These are phyloP conservation scores for Pedetes capensis DNA, from an alignment of 2,113 vertebrate species.

Conservation along the genomic window DNA sequence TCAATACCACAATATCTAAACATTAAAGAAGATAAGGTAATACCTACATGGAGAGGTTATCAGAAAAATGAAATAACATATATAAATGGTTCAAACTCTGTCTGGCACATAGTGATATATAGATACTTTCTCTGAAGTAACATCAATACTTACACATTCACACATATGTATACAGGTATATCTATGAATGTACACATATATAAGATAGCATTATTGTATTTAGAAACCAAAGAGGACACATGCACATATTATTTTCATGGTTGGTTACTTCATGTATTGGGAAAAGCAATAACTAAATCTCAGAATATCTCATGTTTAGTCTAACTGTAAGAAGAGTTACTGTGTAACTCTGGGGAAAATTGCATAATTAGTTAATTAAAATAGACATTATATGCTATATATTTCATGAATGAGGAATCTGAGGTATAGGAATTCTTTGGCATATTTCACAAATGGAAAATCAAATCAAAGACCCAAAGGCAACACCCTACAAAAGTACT, in stretches of 20 bases:
- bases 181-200: background rate
- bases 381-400: background rate
- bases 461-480: background rate
- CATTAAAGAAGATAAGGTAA: background rate
- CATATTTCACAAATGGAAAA: background rate
- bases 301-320: background rate
- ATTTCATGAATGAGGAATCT: background rate
- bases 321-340: background rate
- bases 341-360: background rate
- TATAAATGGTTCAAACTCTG: background rate
- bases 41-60: background rate
- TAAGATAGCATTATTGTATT: background rate
- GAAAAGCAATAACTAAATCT: background rate
- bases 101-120: background rate
- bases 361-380: background rate
- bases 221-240: background rate
- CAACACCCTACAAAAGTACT: background rate
- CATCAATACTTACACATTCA: background rate
- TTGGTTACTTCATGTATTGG: rapidly evolving
- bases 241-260: background rate
- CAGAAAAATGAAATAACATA: background rate
- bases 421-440: background rate
- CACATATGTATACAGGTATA: background rate
- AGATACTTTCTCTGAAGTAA: background rate
- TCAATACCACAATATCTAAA: background rate